Percentiles rank a stretch among this genome's conserved stretches.
These are phyloP conservation scores for Porites lutea DNA, from an alignment of 64 coral and sea anemone genomes.

Conservation along the genomic window DNA sequence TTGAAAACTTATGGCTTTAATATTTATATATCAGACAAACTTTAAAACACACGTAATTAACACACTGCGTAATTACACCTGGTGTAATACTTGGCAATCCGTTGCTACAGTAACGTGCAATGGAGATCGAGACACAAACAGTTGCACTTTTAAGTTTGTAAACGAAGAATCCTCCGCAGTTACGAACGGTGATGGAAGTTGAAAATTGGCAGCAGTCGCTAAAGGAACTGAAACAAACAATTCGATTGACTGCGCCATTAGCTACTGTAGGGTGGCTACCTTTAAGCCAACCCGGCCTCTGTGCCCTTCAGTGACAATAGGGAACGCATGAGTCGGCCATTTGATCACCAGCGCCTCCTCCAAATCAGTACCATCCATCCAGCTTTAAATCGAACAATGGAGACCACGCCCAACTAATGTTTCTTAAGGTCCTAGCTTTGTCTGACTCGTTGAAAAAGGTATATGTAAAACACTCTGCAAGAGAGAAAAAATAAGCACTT, in stretches of 20 bases:
- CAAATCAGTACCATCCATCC: not conserved
- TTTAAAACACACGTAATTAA: too few species aligned
- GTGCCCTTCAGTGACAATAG: not conserved
- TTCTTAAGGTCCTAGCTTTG: not conserved
- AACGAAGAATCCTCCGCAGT: constrained; percentile 17
- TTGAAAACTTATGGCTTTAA: too few species aligned
- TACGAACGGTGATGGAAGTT: constrained; percentile 1
- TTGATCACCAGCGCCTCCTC: not conserved
- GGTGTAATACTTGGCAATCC: too few species aligned
- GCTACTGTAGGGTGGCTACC: not conserved
- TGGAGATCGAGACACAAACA: not conserved
- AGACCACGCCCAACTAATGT: not conserved
- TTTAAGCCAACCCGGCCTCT: constrained; percentile 1
- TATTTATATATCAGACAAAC: too few species aligned
- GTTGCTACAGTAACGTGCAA: constrained; percentile 9
- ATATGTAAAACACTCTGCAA: not conserved
- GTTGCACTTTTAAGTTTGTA: not conserved
- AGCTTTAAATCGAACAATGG: too few species aligned
- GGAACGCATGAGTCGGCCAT: not conserved
- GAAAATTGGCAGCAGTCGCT: constrained; percentile 1
- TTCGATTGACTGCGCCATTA: not conserved
- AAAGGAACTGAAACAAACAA: constrained; percentile 10
- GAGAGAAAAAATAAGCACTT: too few species aligned
- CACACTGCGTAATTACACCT: too few species aligned
- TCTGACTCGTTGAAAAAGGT: not conserved